Percentiles rank a stretch among this genome's conserved stretches.
These are phyloP conservation scores for Cynopterus brachyotis DNA, from an alignment of 2,113 vertebrate species.

Conservation along the genomic window DNA sequence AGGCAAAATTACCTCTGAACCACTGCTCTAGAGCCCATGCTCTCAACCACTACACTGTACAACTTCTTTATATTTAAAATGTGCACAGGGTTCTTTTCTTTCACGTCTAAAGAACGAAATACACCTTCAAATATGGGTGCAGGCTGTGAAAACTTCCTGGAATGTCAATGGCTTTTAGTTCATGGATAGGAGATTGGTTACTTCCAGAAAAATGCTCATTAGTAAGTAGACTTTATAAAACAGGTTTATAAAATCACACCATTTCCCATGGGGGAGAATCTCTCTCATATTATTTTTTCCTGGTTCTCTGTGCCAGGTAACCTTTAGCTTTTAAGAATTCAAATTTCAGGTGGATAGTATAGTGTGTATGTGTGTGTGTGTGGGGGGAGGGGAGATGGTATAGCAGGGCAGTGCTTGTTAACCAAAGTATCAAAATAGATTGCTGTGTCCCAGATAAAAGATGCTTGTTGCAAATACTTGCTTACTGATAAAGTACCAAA, in stretches of 20 bases:
- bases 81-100: neutral
- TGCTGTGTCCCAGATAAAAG: neutral
- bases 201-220: neutral
- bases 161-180: neutral
- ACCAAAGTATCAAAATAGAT: neutral
- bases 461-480: neutral
- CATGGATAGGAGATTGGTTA: neutral
- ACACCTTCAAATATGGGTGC: neutral
- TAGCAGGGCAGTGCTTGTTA: neutral
- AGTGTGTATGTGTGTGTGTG: no score
- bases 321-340: neutral
- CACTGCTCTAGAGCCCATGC: neutral
- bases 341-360: neutral
- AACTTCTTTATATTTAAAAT: slow-evolving; percentile 1
- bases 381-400: neutral
- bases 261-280: neutral
- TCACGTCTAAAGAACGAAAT: neutral
- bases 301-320: neutral
- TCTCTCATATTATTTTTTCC: neutral
- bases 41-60: neutral
- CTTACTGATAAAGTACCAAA: neutral
- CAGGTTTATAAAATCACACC: neutral
- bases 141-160: neutral
- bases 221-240: neutral
- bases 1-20: neutral